phyloP scores from a whole-genome alignment of 2,888 invertebrate species.

The Phlogophora meticulosa region DNA sequence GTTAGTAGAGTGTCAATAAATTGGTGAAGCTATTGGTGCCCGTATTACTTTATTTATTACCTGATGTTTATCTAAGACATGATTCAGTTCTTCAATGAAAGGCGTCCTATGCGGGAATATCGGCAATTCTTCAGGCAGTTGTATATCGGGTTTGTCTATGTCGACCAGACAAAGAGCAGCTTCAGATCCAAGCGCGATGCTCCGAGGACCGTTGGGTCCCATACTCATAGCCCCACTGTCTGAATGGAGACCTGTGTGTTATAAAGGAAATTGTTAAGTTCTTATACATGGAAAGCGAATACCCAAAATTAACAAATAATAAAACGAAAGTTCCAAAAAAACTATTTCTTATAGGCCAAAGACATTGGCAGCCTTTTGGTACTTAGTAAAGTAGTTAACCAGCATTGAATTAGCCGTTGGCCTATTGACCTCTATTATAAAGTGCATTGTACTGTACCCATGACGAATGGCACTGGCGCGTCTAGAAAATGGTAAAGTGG shows the following conservation, averaged over 20 bases:
- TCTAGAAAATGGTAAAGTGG: constrained; percentile 98
- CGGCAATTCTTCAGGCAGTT: constrained; percentile 98
- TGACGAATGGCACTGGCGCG: constrained; percentile 99
- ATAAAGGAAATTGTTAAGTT: constrained; percentile 24
- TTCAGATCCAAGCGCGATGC: constrained; percentile 93
- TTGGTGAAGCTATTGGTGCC: neutral
- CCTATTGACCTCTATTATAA: constrained; percentile 60
- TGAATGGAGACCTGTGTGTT: constrained; percentile 91
- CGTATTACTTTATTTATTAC: constrained; percentile 69
- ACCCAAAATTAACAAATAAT: neutral
- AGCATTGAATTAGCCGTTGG: constrained; percentile 45
- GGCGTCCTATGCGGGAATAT: constrained; percentile 97
- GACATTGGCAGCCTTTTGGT: neutral
- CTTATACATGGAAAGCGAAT: neutral
- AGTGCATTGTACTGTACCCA: constrained; percentile 92
- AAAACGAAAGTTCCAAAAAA: neutral
- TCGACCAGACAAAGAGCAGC: constrained; percentile 98
- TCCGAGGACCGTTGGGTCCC: constrained; percentile 82
- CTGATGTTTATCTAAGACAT: constrained; percentile 94
- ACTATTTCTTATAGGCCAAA: neutral
- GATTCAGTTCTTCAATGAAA: constrained; percentile 96
- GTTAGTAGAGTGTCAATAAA: neutral
- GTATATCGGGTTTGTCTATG: constrained; percentile 97
- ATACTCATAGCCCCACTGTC: constrained; percentile 86
- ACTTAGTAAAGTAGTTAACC: constrained; percentile 38